These are phyloP conservation scores for Incurvaria masculella DNA, from an alignment of 2,888 invertebrate genomes.

Conservation along the genomic window DNA sequence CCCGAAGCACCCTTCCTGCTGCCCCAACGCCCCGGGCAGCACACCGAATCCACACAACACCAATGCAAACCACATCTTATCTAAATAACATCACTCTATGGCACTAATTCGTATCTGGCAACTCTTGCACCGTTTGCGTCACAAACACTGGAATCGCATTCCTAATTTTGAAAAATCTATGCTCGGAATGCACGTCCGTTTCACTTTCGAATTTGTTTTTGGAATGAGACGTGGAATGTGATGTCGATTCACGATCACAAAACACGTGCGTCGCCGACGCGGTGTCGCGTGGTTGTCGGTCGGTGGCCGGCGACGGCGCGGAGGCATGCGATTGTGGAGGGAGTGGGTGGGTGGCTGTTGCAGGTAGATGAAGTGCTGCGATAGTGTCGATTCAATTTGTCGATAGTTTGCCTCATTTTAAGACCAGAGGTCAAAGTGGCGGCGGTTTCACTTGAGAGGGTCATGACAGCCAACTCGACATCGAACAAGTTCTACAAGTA, in stretches of 20 bases:
- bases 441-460: no score
- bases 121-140: neutral
- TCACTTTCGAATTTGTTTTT: neutral
- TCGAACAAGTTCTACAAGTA: no score
- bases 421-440: no score
- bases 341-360: no score
- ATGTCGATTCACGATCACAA: neutral
- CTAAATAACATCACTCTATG: slow-evolving; percentile 30
- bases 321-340: no score
- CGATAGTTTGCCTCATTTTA: no score
- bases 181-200: neutral
- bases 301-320: no score
- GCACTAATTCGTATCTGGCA: slow-evolving; percentile 26
- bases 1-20: slow-evolving; percentile 57
- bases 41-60: slow-evolving; percentile 46
- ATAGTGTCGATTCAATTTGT: no score
- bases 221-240: neutral
- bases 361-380: no score
- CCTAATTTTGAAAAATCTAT: neutral
- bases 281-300: neutral
- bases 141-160: neutral
- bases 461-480: no score
- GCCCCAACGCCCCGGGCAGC: slow-evolving; percentile 14
- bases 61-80: slow-evolving; percentile 39
- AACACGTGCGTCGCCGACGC: neutral